Evolutionary conservation across 64 coral and sea anemone genomes (phyloP).

Genomic region (Pocillopora verrucosa): DNA sequence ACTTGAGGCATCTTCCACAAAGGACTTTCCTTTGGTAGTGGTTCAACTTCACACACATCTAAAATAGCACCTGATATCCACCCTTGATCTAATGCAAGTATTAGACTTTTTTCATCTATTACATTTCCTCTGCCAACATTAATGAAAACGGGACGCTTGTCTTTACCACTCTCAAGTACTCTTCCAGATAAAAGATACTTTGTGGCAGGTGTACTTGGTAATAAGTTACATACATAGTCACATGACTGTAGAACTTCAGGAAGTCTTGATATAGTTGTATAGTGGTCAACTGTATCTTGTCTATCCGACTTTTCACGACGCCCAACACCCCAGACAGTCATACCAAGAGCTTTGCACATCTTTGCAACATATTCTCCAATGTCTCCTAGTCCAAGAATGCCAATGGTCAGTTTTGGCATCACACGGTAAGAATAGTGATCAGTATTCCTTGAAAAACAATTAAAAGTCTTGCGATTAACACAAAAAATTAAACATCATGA

Average conservation of each 20-base stretch:
- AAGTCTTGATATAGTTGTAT: slow-evolving; percentile 34
- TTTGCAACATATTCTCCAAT: slow-evolving; percentile 79
- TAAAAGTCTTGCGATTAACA: neutral
- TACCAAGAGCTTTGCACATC: slow-evolving; percentile 72
- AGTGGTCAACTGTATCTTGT: slow-evolving; percentile 63
- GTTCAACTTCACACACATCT: slow-evolving; percentile 89
- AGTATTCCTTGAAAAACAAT: slow-evolving; percentile 30
- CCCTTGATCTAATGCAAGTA: slow-evolving; percentile 64
- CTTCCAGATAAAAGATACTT: slow-evolving; percentile 75
- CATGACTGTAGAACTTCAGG: slow-evolving; percentile 75
- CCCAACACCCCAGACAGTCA: slow-evolving; percentile 75
- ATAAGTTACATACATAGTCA: slow-evolving; percentile 89
- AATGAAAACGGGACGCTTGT: slow-evolving; percentile 73
- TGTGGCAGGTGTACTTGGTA: slow-evolving; percentile 81
- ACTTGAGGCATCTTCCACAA: slow-evolving; percentile 81
- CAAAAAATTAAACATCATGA: neutral
- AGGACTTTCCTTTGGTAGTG: slow-evolving; percentile 69
- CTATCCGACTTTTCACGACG: slow-evolving; percentile 30
- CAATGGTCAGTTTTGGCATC: slow-evolving; percentile 70
- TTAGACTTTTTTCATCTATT: slow-evolving; percentile 70
- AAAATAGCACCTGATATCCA: slow-evolving; percentile 94
- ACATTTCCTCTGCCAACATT: slow-evolving; percentile 89
- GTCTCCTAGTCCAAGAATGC: slow-evolving; percentile 90
- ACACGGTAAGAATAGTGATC: slow-evolving; percentile 29
- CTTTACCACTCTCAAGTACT: slow-evolving; percentile 69